A percentile compares a stretch with the other conserved stretches of the same genome.
phyloP scores from a whole-genome alignment of 2,113 vertebrate genomes.

The Halcyon malimbica region DNA sequence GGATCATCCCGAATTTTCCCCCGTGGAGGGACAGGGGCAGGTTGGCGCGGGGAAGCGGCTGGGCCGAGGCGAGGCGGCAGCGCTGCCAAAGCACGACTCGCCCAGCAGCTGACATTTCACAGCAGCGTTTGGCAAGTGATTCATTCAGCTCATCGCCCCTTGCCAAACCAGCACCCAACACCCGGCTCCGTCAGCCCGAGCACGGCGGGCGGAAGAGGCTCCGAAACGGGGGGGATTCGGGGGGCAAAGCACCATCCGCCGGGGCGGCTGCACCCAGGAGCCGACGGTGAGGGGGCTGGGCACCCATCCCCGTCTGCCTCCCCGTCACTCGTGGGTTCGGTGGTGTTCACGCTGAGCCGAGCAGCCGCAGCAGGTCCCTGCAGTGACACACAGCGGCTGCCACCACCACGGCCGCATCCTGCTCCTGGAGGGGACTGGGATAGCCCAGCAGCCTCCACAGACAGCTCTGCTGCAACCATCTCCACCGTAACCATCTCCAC shows the following conservation, averaged over 20 bases:
- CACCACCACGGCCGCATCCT: neutral
- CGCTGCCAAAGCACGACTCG: neutral
- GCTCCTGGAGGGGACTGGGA: neutral
- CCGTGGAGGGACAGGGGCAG: neutral
- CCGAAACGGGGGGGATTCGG: rapidly evolving
- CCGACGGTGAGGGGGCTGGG: no score
- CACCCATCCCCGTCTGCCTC: no score
- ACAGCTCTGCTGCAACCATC: neutral
- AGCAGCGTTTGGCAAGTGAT: neutral
- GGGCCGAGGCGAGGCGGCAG: neutral
- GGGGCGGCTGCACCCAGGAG: rapidly evolving
- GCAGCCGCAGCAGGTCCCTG: neutral
- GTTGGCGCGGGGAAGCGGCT: neutral
- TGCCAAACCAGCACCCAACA: neutral
- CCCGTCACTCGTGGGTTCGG: no score
- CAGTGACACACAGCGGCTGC: neutral
- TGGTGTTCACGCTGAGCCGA: no score
- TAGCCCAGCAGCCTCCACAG: neutral
- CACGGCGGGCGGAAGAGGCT: neutral
- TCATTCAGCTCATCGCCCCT: neutral
- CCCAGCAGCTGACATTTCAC: neutral
- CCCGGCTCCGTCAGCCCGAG: neutral
- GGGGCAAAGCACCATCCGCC: rapidly evolving
- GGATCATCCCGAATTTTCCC: neutral
- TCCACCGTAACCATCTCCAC: neutral